A percentile compares a stretch with the other conserved stretches of the same genome.
These are phyloP conservation scores for Cremastinae sp. DNA, from an alignment of 2,888 invertebrate species.

Conservation along the genomic window DNA sequence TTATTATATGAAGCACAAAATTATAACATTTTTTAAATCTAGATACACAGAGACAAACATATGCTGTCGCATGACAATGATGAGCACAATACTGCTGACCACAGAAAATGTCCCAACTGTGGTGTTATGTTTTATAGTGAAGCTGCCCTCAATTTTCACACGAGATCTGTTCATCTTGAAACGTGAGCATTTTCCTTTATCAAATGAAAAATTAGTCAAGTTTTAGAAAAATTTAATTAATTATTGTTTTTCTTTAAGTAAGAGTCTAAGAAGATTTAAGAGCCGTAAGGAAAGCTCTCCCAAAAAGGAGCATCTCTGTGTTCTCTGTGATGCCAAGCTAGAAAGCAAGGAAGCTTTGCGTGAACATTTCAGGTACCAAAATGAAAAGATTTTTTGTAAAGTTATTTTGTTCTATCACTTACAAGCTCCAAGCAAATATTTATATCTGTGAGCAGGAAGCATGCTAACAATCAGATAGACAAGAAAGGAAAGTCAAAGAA, in stretches of 20 bases:
- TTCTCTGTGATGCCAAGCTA: conserved; percentile 83
- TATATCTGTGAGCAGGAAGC: conserved; percentile 81
- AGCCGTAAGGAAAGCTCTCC: conserved; percentile 66
- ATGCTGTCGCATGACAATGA: conserved; percentile 81
- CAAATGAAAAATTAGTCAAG: not conserved
- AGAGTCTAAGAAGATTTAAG: conserved; percentile 9
- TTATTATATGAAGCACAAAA: no score
- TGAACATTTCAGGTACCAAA: conserved; percentile 83
- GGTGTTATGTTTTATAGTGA: conserved; percentile 82
- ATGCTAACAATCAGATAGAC: conserved; percentile 84
- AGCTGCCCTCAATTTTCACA: conserved; percentile 84
- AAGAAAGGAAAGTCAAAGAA: conserved; percentile 74
- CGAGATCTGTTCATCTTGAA: conserved; percentile 79
- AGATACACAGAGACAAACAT: conserved; percentile 84
- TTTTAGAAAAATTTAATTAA: conserved; percentile 4
- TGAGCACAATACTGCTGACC: conserved; percentile 66
- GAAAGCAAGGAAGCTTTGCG: conserved; percentile 83
- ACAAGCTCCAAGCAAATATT: conserved; percentile 15
- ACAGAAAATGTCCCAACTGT: conserved; percentile 82
- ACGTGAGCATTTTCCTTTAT: conserved; percentile 70
- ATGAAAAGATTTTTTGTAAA: conserved; percentile 2
- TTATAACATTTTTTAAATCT: no score
- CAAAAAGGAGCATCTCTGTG: conserved; percentile 79
- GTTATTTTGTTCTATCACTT: not conserved
- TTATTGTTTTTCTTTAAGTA: conserved; percentile 10